Evolutionary conservation across 2,797 vertebrate species (phyloP).

Genomic region (Parotocinclus haroldoi): DNA sequence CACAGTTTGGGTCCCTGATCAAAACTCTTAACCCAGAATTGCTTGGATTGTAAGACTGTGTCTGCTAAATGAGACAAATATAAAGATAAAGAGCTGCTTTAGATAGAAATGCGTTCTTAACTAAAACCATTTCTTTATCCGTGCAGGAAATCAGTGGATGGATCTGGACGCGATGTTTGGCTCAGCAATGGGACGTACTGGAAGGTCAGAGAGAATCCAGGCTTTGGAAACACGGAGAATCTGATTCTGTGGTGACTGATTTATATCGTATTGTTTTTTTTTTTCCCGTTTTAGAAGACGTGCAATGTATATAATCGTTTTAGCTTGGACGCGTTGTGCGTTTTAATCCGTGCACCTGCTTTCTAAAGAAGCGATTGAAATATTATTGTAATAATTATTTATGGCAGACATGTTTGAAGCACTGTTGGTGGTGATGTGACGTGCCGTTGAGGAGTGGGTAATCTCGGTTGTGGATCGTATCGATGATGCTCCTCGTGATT

Average conservation of each 20-base stretch:
- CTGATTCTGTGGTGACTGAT: slow-evolving; percentile 78
- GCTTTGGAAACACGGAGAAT: slow-evolving; percentile 76
- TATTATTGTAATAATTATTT: neutral
- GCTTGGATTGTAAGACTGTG: too few species aligned
- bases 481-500: slow-evolving; percentile 6
- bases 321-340: too few species aligned
- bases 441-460: slow-evolving; percentile 8
- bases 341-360: too few species aligned
- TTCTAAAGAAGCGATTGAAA: too few species aligned
- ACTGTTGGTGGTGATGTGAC: neutral
- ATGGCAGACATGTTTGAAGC: neutral
- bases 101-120: too few species aligned
- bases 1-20: too few species aligned
- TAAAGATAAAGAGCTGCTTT: too few species aligned
- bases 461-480: slow-evolving; percentile 3
- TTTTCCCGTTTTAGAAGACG: neutral
- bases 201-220: slow-evolving; percentile 78
- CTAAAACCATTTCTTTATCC: too few species aligned
- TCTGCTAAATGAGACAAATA: too few species aligned
- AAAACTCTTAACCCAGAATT: too few species aligned
- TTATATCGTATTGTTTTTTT: neutral
- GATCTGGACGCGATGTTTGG: slow-evolving; percentile 80
- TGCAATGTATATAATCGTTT: neutral
- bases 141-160: slow-evolving; percentile 70
- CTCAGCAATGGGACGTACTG: slow-evolving; percentile 82